Conservation (phyloP, 2,888 invertebrate species). For the Drosophila mimica region DNA sequence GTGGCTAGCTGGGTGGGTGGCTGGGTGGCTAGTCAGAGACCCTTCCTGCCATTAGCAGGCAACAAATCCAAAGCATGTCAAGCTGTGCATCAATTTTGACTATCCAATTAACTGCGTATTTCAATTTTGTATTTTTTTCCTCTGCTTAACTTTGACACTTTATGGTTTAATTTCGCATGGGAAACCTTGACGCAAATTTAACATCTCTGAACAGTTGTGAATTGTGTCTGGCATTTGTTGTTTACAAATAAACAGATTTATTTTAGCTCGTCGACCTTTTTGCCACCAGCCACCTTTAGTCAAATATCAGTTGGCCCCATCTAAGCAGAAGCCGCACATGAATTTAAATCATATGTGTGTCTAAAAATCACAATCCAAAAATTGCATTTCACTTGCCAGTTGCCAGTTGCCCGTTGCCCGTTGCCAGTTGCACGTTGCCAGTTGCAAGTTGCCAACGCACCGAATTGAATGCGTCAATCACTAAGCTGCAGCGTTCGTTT, state of each 20-base stretch:
- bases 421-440: constrained; percentile 7
- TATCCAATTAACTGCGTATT: constrained; percentile 51
- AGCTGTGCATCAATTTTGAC: constrained; percentile 62
- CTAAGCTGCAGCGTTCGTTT: constrained; percentile 11
- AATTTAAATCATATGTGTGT: not conserved
- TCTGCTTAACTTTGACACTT: constrained; percentile 26
- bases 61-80: constrained; percentile 55
- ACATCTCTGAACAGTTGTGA: constrained; percentile 26
- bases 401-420: not conserved
- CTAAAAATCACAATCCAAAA: constrained; percentile 7
- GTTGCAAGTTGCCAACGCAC: constrained; percentile 22
- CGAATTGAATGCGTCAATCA: constrained; percentile 36
- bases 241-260: constrained; percentile 35
- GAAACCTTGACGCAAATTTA: constrained; percentile 12
- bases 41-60: constrained; percentile 56
- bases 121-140: not conserved
- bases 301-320: constrained; percentile 4
- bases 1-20: constrained; percentile 1
- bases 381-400: constrained; percentile 15
- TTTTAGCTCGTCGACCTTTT: not conserved
- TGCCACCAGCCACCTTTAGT: not conserved
- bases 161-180: constrained; percentile 12
- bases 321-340: not conserved
- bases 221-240: constrained; percentile 28
- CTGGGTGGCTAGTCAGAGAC: constrained; percentile 26